phyloP scores from a whole-genome alignment of 2,113 vertebrate genomes.

The Scomber japonicus region DNA sequence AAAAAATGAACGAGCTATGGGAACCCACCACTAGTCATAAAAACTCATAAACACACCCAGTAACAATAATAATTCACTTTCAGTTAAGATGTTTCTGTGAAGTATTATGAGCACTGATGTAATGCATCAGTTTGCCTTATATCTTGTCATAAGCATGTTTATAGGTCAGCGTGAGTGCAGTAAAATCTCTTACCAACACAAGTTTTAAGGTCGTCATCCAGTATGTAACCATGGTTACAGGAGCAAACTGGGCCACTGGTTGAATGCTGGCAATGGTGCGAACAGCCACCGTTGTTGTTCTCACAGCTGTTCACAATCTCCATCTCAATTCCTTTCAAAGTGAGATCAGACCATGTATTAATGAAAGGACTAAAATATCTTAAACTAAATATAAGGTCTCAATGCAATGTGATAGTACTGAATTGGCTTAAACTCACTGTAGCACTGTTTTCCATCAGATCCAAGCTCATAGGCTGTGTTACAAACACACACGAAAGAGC shows the following conservation, averaged over 20 bases:
- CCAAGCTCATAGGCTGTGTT: constrained; percentile 92
- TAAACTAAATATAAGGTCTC: neutral
- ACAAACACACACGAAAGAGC: constrained; percentile 92
- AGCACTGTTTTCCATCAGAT: constrained; percentile 90
- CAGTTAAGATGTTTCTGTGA: neutral
- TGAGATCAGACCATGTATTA: constrained; percentile 7
- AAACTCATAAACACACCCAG: neutral
- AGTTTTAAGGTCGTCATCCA: constrained; percentile 89
- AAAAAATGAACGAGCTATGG: no score
- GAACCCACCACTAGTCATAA: no score
- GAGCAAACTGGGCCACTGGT: constrained; percentile 88
- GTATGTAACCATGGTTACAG: constrained; percentile 89
- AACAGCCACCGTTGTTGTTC: constrained; percentile 90
- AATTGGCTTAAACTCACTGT: constrained; percentile 86
- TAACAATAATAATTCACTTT: neutral
- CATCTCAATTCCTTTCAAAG: constrained; percentile 93
- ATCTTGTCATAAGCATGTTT: neutral
- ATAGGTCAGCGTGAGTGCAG: neutral
- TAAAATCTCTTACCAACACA: constrained; percentile 86
- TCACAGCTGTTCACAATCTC: constrained; percentile 98
- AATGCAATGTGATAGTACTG: neutral
- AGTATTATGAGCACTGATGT: neutral
- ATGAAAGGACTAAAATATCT: neutral
- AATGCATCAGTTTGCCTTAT: neutral
- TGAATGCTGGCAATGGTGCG: constrained; percentile 91